A percentile compares a stretch with the other conserved stretches of the same genome.
Evolutionary conservation across 2,888 invertebrate genomes (phyloP).

Genomic region (Papilio elwesi): DNA sequence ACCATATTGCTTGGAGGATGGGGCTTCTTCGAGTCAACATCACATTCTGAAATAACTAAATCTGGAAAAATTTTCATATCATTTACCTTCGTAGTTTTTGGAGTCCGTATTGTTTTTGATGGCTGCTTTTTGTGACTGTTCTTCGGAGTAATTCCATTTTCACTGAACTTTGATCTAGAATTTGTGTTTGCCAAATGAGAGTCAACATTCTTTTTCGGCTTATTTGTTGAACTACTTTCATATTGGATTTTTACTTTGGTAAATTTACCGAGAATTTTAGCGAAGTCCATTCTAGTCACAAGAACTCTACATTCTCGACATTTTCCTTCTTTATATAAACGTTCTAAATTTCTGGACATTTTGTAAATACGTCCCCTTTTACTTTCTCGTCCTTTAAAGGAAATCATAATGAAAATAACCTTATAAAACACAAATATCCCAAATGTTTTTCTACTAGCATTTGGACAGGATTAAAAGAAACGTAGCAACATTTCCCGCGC

Average conservation of each 20-base stretch:
- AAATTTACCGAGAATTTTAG: constrained; percentile 79
- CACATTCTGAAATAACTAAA: constrained; percentile 8
- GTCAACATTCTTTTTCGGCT: constrained; percentile 56
- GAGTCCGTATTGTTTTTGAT: constrained; percentile 56
- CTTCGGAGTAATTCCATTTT: constrained; percentile 75
- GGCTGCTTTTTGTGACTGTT: constrained; percentile 67
- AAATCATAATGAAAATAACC: constrained; percentile 61
- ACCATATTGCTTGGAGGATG: constrained; percentile 53
- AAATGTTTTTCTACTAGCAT: constrained; percentile 46
- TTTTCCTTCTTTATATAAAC: constrained; percentile 73
- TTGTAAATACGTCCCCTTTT: constrained; percentile 62
- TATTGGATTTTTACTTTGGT: constrained; percentile 81
- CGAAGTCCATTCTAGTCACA: constrained; percentile 79
- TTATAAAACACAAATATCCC: constrained; percentile 36
- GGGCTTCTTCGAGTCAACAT: constrained; percentile 29
- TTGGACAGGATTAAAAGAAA: constrained; percentile 56
- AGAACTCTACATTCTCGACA: constrained; percentile 77
- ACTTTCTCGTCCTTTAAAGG: constrained; percentile 66
- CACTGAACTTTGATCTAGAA: constrained; percentile 70
- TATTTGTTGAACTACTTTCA: constrained; percentile 67
- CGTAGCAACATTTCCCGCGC: constrained; percentile 82
- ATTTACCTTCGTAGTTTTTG: constrained; percentile 54
- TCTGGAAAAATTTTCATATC: constrained; percentile 46
- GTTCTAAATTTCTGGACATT: constrained; percentile 70
- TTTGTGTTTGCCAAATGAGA: constrained; percentile 55